Conservation (phyloP, 2,113 vertebrate genomes). For the Xiphias gladius region DNA sequence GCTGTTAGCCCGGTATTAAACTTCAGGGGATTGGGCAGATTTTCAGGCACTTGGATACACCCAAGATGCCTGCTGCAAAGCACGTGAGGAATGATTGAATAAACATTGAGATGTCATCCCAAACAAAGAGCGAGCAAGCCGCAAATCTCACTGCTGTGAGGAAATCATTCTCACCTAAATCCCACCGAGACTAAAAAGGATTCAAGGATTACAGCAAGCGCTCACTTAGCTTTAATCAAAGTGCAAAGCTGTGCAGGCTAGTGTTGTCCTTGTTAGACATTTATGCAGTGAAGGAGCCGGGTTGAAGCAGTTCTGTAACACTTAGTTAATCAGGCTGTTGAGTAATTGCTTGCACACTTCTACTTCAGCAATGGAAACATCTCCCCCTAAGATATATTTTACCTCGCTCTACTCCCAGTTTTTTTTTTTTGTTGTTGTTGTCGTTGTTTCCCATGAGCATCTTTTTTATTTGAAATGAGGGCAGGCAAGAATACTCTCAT, state of each 20-base stretch:
- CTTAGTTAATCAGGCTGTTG: conserved; percentile 47
- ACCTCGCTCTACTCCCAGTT: not conserved
- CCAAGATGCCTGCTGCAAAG: conserved; percentile 30
- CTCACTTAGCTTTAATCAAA: conserved; percentile 80
- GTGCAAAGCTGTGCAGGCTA: conserved; percentile 65
- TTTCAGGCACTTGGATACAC: conserved; percentile 30
- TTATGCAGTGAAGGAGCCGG: conserved; percentile 42
- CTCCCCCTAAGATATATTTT: conserved; percentile 18
- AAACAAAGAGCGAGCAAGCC: conserved; percentile 61
- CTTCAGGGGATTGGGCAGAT: conserved; percentile 28
- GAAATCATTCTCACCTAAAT: conserved; percentile 78
- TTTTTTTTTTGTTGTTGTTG: conserved; percentile 17
- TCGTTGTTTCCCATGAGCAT: conserved; percentile 24
- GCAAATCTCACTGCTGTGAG: conserved; percentile 63
- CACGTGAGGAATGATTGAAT: conserved; percentile 43
- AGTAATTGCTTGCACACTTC: conserved; percentile 42
- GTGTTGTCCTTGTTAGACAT: conserved; percentile 64
- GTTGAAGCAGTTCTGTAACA: conserved; percentile 25
- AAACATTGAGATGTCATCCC: conserved; percentile 67
- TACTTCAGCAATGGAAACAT: conserved; percentile 32
- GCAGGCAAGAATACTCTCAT: conserved; percentile 33
- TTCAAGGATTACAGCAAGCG: conserved; percentile 75
- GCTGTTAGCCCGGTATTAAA: conserved; percentile 33
- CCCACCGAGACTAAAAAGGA: conserved; percentile 74
- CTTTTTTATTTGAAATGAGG: conserved; percentile 51